Conservation (phyloP, 30 jellyfish, hydroid and myxozoan species). For the Chrysaora quinquecirrha region DNA sequence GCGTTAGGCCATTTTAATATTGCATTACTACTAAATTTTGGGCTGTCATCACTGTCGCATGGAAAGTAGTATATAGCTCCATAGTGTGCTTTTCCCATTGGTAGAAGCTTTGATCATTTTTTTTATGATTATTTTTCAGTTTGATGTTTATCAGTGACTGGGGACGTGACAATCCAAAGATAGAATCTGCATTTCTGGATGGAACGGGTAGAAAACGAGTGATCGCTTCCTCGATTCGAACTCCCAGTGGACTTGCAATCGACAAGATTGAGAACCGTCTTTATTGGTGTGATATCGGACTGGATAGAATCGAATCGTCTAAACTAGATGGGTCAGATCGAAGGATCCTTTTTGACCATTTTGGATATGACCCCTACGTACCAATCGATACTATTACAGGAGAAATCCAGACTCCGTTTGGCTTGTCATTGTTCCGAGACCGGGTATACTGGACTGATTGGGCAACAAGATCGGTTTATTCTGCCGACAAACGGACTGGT, state of each 20-base stretch:
- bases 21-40: too few relatives aligned
- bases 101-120: too few relatives aligned
- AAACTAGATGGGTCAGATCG: slow-evolving; percentile 51
- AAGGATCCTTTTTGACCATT: slow-evolving; percentile 46
- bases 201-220: slow-evolving; percentile 73
- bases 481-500: slow-evolving; percentile 69
- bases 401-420: slow-evolving; percentile 74
- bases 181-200: slow-evolving; percentile 89
- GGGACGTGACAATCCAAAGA: slow-evolving; percentile 70
- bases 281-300: slow-evolving; percentile 83
- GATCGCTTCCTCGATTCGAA: slow-evolving; percentile 28
- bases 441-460: slow-evolving; percentile 96
- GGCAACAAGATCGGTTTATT: slow-evolving; percentile 60
- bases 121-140: slow-evolving; percentile 36
- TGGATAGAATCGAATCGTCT: slow-evolving; percentile 62
- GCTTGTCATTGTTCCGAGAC: slow-evolving; percentile 77
- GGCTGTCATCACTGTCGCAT: too few relatives aligned
- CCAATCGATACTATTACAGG: slow-evolving; percentile 57
- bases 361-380: slow-evolving; percentile 22
- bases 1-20: too few relatives aligned
- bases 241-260: slow-evolving; percentile 94
- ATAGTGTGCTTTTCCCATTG: too few relatives aligned
- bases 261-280: slow-evolving; percentile 66
- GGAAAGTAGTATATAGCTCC: too few relatives aligned
- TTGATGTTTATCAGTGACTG: slow-evolving; percentile 91